Conservation (phyloP, 2,113 vertebrate species). For the Tangachromis dhanisi region DNA sequence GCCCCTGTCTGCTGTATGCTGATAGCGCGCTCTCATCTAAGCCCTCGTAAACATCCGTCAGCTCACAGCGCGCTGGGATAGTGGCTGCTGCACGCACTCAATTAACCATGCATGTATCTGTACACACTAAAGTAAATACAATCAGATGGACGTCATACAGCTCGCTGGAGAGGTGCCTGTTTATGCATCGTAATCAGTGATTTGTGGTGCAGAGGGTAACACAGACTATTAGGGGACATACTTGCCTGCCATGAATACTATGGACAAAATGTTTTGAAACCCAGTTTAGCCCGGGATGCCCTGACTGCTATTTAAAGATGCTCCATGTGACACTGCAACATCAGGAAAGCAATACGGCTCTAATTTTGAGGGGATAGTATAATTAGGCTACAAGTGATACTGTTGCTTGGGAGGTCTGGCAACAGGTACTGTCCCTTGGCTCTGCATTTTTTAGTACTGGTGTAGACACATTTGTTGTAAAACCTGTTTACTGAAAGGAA, state of each 20-base stretch:
- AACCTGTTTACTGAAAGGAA: background rate
- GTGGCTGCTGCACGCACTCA: background rate
- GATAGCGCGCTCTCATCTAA: constrained; percentile 41
- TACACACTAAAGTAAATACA: background rate
- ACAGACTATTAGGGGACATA: constrained; percentile 39
- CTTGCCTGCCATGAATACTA: background rate
- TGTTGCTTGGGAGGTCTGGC: constrained; percentile 30
- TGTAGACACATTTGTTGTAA: background rate
- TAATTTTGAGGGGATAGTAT: constrained; percentile 35
- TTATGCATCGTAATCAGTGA: background rate
- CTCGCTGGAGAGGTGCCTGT: background rate
- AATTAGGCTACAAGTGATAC: constrained; percentile 38
- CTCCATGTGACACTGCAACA: constrained; percentile 6
- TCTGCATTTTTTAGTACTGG: background rate
- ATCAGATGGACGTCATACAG: background rate
- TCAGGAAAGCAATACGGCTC: constrained; percentile 37
- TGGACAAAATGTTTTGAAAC: background rate
- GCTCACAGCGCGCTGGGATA: background rate
- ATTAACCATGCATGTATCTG: background rate
- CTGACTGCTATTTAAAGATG: constrained; percentile 48
- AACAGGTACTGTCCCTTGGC: background rate
- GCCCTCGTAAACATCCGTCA: constrained; percentile 16
- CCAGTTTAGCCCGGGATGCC: background rate
- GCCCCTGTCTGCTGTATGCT: constrained; percentile 10
- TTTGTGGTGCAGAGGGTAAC: background rate